These are phyloP conservation scores for Scortum barcoo DNA, from an alignment of 2,113 vertebrate genomes.

Conservation along the genomic window DNA sequence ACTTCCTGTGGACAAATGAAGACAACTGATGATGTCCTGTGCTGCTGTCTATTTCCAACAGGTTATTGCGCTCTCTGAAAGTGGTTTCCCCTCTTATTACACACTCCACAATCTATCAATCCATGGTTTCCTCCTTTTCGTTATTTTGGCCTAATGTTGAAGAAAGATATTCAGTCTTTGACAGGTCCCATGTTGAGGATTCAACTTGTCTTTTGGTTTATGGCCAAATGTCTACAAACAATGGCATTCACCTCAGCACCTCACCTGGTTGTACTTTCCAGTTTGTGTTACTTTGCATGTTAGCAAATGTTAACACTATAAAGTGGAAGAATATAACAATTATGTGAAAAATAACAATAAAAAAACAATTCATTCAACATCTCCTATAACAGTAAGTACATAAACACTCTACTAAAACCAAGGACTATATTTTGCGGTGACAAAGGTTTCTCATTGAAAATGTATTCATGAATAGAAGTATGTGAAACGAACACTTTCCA, in stretches of 20 bases:
- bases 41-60: slow-evolving; percentile 18
- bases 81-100: background rate
- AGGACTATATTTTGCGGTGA: background rate
- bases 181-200: background rate
- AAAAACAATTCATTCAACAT: background rate
- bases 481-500: background rate
- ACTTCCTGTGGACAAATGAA: slow-evolving; percentile 20
- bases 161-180: background rate
- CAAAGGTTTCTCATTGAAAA: background rate
- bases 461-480: background rate
- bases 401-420: background rate
- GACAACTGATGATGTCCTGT: background rate
- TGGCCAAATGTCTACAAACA: background rate
- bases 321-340: background rate
- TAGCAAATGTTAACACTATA: background rate
- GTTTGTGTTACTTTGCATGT: background rate
- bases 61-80: slow-evolving; percentile 4
- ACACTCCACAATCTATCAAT: background rate
- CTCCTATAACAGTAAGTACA: background rate
- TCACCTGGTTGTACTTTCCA: background rate
- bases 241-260: background rate
- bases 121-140: background rate
- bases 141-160: background rate
- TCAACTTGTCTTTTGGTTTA: background rate
- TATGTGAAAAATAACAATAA: background rate